Conservation (phyloP, 2,113 vertebrate species). For the Ciconia maguari region DNA sequence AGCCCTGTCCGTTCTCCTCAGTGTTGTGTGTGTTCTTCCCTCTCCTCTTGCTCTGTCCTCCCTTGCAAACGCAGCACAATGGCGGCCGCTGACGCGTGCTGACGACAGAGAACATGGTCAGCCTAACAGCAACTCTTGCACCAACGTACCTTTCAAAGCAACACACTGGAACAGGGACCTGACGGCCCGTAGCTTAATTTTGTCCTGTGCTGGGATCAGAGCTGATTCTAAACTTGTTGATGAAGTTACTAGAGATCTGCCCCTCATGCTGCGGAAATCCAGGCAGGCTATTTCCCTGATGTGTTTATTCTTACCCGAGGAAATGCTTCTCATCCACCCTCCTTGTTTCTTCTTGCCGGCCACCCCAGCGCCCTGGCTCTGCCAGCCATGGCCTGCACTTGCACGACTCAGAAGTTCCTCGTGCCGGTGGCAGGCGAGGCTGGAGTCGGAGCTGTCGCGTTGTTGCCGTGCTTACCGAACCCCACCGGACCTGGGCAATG, state of each 20-base stretch:
- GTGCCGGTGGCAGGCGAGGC: background rate
- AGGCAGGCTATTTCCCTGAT: too few species aligned
- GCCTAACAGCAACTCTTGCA: background rate
- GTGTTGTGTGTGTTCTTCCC: too few species aligned
- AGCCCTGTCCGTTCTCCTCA: too few species aligned
- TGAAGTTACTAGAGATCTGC: too few species aligned
- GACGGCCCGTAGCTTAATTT: fast-evolving
- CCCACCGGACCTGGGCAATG: background rate
- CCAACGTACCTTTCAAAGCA: too few species aligned
- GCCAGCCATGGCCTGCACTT: background rate
- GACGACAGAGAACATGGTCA: fast-evolving
- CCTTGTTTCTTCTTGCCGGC: background rate
- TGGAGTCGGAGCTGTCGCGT: background rate
- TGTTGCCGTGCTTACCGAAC: background rate
- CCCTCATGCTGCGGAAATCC: background rate
- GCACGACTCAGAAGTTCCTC: background rate
- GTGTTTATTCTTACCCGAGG: background rate
- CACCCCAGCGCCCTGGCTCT: background rate
- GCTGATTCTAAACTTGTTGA: background rate
- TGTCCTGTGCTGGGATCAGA: background rate
- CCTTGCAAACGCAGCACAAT: too few species aligned
- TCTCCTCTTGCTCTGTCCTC: too few species aligned
- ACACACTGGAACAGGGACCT: background rate
- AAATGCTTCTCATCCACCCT: background rate
- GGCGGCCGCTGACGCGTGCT: background rate